These are phyloP conservation scores for Carlito syrichta DNA, from an alignment of 2,113 vertebrate genomes.

Conservation along the genomic window DNA sequence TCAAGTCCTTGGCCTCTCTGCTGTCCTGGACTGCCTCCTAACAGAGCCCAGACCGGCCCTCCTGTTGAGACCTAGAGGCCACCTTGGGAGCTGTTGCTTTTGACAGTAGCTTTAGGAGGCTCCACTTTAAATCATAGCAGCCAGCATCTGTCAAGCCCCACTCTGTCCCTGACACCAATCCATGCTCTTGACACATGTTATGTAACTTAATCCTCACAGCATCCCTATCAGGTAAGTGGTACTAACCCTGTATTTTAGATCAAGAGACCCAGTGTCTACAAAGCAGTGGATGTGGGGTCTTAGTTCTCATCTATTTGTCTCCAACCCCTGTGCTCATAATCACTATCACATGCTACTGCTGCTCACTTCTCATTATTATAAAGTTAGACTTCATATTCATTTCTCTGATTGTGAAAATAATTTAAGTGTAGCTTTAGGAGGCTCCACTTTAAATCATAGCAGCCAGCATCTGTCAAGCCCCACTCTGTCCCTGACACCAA, in stretches of 20 bases:
- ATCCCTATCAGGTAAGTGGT: background rate
- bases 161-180: background rate
- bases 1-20: background rate
- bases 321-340: background rate
- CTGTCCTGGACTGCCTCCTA: background rate
- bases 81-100: background rate
- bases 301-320: too few species aligned
- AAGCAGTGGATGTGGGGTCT: background rate
- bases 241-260: background rate
- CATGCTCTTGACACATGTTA: background rate
- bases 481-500: too few species aligned
- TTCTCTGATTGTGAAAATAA: background rate
- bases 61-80: background rate
- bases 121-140: background rate
- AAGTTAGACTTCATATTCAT: background rate
- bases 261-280: background rate
- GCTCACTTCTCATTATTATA: background rate
- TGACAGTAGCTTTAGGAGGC: background rate
- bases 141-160: background rate
- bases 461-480: too few species aligned
- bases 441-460: too few species aligned
- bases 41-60: background rate
- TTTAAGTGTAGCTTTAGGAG: too few species aligned
- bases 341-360: background rate
- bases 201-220: background rate